A percentile compares a stretch with the other conserved stretches of the same genome.
Conservation (phyloP, 2,888 invertebrate genomes). For the Andrena praecox region DNA sequence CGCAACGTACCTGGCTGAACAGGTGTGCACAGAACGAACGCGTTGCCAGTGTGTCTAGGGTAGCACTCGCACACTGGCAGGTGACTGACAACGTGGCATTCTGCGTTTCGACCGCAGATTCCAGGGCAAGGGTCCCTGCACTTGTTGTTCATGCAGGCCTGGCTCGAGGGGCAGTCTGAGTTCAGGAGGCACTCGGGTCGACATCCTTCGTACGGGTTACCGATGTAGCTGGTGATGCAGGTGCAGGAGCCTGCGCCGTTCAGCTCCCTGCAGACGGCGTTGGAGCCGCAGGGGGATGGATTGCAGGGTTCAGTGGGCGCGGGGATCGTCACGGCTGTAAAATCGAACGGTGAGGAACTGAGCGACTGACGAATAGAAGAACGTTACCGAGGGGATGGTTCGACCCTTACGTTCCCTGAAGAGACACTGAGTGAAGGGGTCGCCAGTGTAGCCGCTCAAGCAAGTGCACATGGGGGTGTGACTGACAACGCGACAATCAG, state of each 20-base stretch:
- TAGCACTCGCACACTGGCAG: slow-evolving; percentile 88
- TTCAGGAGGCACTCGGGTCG: slow-evolving; percentile 86
- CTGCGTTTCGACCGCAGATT: slow-evolving; percentile 89
- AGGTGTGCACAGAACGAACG: slow-evolving; percentile 86
- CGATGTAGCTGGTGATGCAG: slow-evolving; percentile 85
- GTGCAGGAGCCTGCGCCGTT: slow-evolving; percentile 86
- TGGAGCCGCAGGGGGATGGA: slow-evolving; percentile 92
- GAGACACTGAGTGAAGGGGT: slow-evolving; percentile 87
- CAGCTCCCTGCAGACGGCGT: slow-evolving; percentile 88
- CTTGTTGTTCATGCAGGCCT: slow-evolving; percentile 90
- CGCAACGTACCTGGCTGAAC: slow-evolving; percentile 51
- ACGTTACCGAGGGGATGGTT: not conserved
- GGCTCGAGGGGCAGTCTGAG: slow-evolving; percentile 85
- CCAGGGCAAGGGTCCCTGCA: slow-evolving; percentile 94
- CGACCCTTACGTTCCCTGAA: slow-evolving; percentile 72
- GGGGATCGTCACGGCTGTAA: slow-evolving; percentile 53
- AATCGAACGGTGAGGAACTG: not conserved
- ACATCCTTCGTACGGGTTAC: slow-evolving; percentile 85
- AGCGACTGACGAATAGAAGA: not conserved
- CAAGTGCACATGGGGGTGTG: slow-evolving; percentile 87
- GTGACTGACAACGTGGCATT: slow-evolving; percentile 86
- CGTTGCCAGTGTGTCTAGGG: slow-evolving; percentile 88
- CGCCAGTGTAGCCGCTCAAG: slow-evolving; percentile 86
- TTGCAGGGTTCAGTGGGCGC: slow-evolving; percentile 87
- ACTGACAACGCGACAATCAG: slow-evolving; percentile 85